A percentile compares a stretch with the other conserved stretches of the same genome.
Evolutionary conservation across 2,888 invertebrate genomes (phyloP).

Genomic region (Itoplectis maculator): DNA sequence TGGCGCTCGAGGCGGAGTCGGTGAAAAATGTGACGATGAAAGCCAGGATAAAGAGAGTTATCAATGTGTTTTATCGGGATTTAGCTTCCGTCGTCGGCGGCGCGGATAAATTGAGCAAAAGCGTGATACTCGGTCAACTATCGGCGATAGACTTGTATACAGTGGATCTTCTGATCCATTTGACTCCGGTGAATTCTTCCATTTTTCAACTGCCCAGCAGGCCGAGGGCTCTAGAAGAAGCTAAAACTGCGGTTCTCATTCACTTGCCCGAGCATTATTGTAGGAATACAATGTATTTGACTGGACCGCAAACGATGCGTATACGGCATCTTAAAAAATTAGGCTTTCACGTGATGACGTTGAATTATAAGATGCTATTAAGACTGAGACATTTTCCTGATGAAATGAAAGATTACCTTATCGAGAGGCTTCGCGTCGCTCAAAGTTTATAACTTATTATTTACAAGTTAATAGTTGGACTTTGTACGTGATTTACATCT

Average conservation of each 20-base stretch:
- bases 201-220: slow-evolving; percentile 64
- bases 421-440: slow-evolving; percentile 84
- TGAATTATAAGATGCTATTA: slow-evolving; percentile 86
- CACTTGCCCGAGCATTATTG: slow-evolving; percentile 89
- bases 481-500: not conserved
- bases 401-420: slow-evolving; percentile 86
- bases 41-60: slow-evolving; percentile 85
- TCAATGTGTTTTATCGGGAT: slow-evolving; percentile 84
- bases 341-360: slow-evolving; percentile 87
- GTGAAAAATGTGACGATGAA: slow-evolving; percentile 86
- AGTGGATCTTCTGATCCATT: slow-evolving; percentile 87
- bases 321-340: slow-evolving; percentile 87
- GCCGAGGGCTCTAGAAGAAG: slow-evolving; percentile 83
- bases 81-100: slow-evolving; percentile 85
- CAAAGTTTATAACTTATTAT: slow-evolving; percentile 62
- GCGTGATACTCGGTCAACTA: slow-evolving; percentile 86
- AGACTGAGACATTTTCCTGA: slow-evolving; percentile 85
- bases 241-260: slow-evolving; percentile 87
- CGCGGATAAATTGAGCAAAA: slow-evolving; percentile 85
- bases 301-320: slow-evolving; percentile 88
- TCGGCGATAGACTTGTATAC: slow-evolving; percentile 87
- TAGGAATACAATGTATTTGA: slow-evolving; percentile 85
- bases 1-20: slow-evolving; percentile 86
- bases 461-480: not conserved
- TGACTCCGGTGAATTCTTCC: slow-evolving; percentile 83